A percentile compares a stretch with the other conserved stretches of the same genome.
These are phyloP conservation scores for Pseudomyrmex concolor DNA, from an alignment of 1,140 invertebrate species.

Conservation along the genomic window DNA sequence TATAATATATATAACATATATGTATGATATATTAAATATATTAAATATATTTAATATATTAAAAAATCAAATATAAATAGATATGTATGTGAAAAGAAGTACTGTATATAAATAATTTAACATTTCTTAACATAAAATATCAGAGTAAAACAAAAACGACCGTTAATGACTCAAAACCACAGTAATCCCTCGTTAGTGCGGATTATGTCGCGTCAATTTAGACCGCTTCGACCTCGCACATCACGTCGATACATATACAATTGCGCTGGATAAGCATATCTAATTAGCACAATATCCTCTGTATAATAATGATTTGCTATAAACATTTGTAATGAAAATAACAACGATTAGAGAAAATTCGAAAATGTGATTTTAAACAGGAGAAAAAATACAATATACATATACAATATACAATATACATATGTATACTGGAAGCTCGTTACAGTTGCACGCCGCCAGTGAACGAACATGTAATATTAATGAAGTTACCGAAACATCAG, in stretches of 20 bases:
- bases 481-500: background rate
- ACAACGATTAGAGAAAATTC: background rate
- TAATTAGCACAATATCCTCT: slow-evolving; percentile 35
- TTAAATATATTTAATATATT: too few relatives aligned
- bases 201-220: slow-evolving; percentile 45
- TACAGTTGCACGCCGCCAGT: too few relatives aligned
- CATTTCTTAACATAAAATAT: background rate
- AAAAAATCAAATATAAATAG: background rate
- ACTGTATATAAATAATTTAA: background rate
- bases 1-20: too few relatives aligned
- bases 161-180: background rate
- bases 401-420: too few relatives aligned
- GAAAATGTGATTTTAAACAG: background rate
- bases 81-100: background rate
- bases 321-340: background rate
- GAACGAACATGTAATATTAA: slow-evolving; percentile 8
- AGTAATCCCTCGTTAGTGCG: slow-evolving; percentile 48
- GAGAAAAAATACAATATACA: background rate
- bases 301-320: background rate
- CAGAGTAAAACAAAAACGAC: slow-evolving; percentile 1
- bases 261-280: slow-evolving; percentile 32
- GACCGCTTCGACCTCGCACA: slow-evolving; percentile 36
- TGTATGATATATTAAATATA: too few relatives aligned
- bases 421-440: too few relatives aligned
- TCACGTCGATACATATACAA: slow-evolving; percentile 23